Conservation (phyloP, 2,888 invertebrate genomes). For the Odontocerum albicorne region DNA sequence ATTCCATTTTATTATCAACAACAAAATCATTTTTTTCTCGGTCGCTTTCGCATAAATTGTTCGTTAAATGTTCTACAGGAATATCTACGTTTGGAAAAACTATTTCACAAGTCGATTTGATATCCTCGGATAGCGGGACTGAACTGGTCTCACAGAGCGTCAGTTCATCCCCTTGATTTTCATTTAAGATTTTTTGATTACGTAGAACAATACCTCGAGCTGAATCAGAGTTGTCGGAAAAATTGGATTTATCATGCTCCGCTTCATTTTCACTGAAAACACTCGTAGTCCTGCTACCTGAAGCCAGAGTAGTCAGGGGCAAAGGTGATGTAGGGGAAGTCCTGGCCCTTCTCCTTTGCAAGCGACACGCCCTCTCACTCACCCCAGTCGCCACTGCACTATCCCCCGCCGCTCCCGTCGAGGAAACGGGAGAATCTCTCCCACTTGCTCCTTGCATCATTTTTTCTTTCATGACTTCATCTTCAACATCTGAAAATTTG, state of each 20-base stretch:
- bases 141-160: too few relatives aligned
- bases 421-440: conserved; percentile 51
- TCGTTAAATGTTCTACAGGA: conserved; percentile 14
- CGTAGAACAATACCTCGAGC: conserved; percentile 61
- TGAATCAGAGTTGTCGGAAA: conserved; percentile 44
- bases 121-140: too few relatives aligned
- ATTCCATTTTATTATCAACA: conserved; percentile 43
- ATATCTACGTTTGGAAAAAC: conserved; percentile 36
- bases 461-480: conserved; percentile 44
- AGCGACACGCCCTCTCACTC: conserved; percentile 44
- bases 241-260: conserved; percentile 9
- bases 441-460: conserved; percentile 46
- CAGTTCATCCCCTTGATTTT: conserved; percentile 30
- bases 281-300: conserved; percentile 38
- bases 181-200: conserved; percentile 60
- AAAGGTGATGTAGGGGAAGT: conserved; percentile 33
- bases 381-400: conserved; percentile 41
- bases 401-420: conserved; percentile 3
- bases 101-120: background rate
- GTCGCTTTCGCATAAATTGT: conserved; percentile 10
- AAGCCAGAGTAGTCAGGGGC: background rate
- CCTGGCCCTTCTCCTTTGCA: conserved; percentile 46
- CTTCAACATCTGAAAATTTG: conserved; percentile 67
- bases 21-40: conserved; percentile 43
- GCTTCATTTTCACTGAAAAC: conserved; percentile 19